Evolutionary conservation across 2,113 vertebrate genomes (phyloP).

Genomic region (Nyctibius bracteatus): DNA sequence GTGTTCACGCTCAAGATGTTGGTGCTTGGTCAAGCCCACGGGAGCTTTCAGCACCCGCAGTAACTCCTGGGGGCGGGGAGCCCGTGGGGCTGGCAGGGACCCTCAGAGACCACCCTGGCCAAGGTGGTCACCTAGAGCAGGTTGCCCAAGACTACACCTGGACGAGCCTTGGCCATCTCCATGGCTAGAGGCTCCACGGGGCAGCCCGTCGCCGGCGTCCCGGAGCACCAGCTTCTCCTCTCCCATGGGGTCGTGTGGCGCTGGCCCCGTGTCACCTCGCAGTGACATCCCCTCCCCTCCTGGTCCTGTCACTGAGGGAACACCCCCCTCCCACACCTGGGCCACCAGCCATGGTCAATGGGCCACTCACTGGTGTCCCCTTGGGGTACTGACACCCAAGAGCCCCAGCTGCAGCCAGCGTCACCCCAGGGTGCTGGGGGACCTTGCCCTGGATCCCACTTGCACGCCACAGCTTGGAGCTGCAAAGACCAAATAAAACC

Average conservation of each 20-base stretch:
- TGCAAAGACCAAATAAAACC: background rate
- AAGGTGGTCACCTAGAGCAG: background rate
- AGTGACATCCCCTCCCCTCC: background rate
- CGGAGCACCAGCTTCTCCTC: background rate
- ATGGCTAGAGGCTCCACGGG: accelerated
- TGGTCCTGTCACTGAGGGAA: accelerated
- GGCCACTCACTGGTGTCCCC: background rate
- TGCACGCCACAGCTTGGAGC: background rate
- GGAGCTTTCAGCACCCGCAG: background rate
- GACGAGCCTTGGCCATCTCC: background rate
- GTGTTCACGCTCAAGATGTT: accelerated
- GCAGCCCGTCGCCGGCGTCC: accelerated
- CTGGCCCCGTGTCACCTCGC: accelerated
- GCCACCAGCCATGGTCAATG: accelerated
- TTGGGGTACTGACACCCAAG: accelerated
- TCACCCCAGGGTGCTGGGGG: background rate
- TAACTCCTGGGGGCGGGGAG: background rate
- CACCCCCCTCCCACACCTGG: background rate
- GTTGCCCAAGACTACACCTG: background rate
- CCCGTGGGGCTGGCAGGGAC: background rate
- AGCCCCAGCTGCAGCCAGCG: background rate
- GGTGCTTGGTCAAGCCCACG: accelerated
- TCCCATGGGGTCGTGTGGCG: too few species aligned
- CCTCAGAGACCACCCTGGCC: background rate
- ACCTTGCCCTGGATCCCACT: background rate